These are phyloP conservation scores for Halyomorpha halys DNA, from an alignment of 1,140 invertebrate genomes.

Conservation along the genomic window DNA sequence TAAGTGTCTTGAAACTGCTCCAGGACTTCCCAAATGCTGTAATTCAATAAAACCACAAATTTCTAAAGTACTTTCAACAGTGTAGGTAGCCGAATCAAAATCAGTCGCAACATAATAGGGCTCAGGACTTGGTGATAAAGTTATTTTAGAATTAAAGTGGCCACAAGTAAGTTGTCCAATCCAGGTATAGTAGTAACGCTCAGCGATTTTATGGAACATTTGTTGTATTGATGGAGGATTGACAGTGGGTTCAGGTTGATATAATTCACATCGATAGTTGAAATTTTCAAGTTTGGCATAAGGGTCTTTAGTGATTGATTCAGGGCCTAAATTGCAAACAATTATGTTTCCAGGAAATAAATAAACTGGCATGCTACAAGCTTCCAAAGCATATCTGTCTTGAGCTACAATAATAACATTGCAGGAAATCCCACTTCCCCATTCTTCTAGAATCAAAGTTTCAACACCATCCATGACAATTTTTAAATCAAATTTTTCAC, in stretches of 20 bases:
- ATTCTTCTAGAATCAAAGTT: slow-evolving; percentile 66
- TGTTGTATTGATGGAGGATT: slow-evolving; percentile 48
- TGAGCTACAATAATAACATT: slow-evolving; percentile 67
- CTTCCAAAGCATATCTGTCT: slow-evolving; percentile 35
- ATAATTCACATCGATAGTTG: slow-evolving; percentile 51
- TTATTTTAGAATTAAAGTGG: slow-evolving; percentile 57
- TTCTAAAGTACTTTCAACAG: slow-evolving; percentile 55
- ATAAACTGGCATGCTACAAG: slow-evolving; percentile 60
- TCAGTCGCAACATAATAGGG: slow-evolving; percentile 51
- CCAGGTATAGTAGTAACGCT: slow-evolving; percentile 67
- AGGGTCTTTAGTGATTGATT: background rate
- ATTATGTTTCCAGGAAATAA: slow-evolving; percentile 70
- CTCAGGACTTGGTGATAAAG: slow-evolving; percentile 66
- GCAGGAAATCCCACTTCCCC: slow-evolving; percentile 68
- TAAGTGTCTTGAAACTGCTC: slow-evolving; percentile 79
- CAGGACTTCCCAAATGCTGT: slow-evolving; percentile 82
- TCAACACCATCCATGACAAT: slow-evolving; percentile 63
- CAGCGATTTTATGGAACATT: slow-evolving; percentile 60
- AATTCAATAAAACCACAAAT: slow-evolving; percentile 76
- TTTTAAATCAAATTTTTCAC: slow-evolving; percentile 75
- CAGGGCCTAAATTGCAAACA: slow-evolving; percentile 39
- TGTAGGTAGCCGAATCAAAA: slow-evolving; percentile 49
- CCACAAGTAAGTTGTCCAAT: slow-evolving; percentile 67
- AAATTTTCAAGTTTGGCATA: slow-evolving; percentile 37
- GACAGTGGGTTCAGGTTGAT: slow-evolving; percentile 48